Evolutionary conservation across 1,140 invertebrate genomes (phyloP), one percentile per base, ranked within the genome.

Genomic region (Euura lappo): DNA sequence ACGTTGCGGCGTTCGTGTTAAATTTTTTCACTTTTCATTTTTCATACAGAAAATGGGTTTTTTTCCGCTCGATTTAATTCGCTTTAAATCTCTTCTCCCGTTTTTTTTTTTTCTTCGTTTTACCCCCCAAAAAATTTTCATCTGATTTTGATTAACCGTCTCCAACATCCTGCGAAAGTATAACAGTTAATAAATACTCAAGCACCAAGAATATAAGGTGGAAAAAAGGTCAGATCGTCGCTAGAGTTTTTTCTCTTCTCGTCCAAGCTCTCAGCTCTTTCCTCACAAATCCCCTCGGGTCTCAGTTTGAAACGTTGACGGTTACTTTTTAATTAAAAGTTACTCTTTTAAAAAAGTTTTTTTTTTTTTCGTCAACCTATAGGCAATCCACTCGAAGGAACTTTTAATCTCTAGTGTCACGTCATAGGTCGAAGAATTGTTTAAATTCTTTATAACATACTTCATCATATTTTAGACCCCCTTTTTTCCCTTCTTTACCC

Each of bases 311-410:
- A 60, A 70, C 69, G 68, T 65, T 75, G 70, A 80, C 77, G 81
- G 79, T 83, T 84, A 85, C 83, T 86, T 85, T 86, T 86, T 86
- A 86, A 86, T 86, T 86, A 86, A 86, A 86, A 86, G 78, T 84
- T 86, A 84, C 73, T 28, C 28, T 28, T 28, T 28, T 28, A 28
- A 28, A 28, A 28, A 28, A 28, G 28, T 28, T 28, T 28, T 28
- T 28, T 28, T 28, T 28, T 28, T 28, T 28, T 28, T 28, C 28
- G 28, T 28, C 28, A 28, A 28, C 28, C 28, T 28, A 28, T 28
- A 28, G 28, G 28, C 28, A 28, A 28, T 28, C 28, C 28, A 28
- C 28, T 28, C 28, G 28, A 28, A 28, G 28, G 28, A 28, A 28
- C 28, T 28, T 28, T 28, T 28, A 28, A 28, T 28, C 28, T 28